Conservation (phyloP, 2,797 vertebrate genomes). For the Neosalanx taihuensis region DNA sequence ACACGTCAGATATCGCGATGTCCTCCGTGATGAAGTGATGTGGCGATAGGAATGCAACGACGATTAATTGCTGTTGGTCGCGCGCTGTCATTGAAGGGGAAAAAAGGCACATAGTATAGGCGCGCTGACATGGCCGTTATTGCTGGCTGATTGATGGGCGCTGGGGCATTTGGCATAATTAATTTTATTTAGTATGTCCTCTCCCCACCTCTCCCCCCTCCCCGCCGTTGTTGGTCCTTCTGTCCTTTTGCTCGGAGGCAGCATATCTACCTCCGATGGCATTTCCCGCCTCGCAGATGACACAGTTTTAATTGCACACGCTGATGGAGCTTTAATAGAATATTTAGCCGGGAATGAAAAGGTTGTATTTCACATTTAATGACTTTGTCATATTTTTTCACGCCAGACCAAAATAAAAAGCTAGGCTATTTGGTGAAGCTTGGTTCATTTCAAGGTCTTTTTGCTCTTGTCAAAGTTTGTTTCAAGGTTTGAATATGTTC, state of each 20-base stretch:
- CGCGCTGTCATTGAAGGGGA: conserved; percentile 31
- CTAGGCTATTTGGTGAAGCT: conserved; percentile 45
- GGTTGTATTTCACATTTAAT: conserved; percentile 65
- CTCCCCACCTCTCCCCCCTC: conserved; percentile 38
- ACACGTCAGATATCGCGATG: conserved; percentile 38
- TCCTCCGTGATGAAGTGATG: conserved; percentile 45
- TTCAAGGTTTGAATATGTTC: too few relatives aligned
- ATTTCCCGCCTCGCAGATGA: conserved; percentile 57
- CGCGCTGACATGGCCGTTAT: conserved; percentile 69
- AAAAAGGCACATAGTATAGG: conserved; percentile 57
- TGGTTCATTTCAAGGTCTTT: too few relatives aligned
- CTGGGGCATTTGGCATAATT: conserved; percentile 72
- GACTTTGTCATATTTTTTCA: conserved; percentile 61
- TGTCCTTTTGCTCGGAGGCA: conserved; percentile 21
- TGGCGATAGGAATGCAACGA: conserved; percentile 57
- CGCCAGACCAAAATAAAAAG: conserved; percentile 55
- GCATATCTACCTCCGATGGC: conserved; percentile 46
- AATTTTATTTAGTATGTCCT: conserved; percentile 72
- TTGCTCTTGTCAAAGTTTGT: too few relatives aligned
- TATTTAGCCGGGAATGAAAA: conserved; percentile 61
- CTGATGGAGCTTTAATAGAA: conserved; percentile 59
- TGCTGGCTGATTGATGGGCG: conserved; percentile 73
- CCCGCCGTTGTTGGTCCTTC: conserved; percentile 35
- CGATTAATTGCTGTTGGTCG: conserved; percentile 65
- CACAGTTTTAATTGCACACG: conserved; percentile 64